Evolutionary conservation across 2,888 invertebrate species (phyloP), one percentile per base, ranked within the genome.

Genomic region (Corbicula japonica): DNA sequence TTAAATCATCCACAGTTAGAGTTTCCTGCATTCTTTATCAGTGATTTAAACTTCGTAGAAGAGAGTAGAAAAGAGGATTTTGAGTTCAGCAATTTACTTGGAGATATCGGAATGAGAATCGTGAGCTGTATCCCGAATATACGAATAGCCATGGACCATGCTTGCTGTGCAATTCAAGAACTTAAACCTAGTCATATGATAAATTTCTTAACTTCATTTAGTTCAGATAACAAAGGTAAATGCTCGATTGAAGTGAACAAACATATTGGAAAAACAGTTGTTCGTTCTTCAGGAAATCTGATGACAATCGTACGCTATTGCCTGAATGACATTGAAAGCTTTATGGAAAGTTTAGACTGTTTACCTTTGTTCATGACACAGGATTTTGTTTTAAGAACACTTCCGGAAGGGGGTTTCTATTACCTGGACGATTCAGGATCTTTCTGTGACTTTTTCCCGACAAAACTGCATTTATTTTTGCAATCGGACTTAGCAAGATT

Each of bases 251-350:
- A 18, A 56, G 28, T 48, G 5, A 21, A 41, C 10, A n/a, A 21
- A 21, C 5, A n/a, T 0, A 52, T 76, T 18, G 21, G 18, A 48
- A 23, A 50, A 15, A 70, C 76, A 18, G 34, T 26, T 18, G 15
- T 76, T n/a, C 21, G 34, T 12, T 41, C 48, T 23, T 54, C 46
- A 4, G 35, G 28, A 8, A 66, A 68, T 38, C 34, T 69, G 38
- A 23, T 26, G n/a, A 15, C 15, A 15, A 12, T 90, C 28, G 21
- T 89, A 5, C 56, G 61, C 10, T 88, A 81, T 68, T 87, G 85
- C 63, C 48, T 73, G n/a, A 52, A 60, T 50, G 50, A 62, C 18
- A 44, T 52, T 18, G 28, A 50, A 26, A 79, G 86, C 61, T 35
- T 61, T 5, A n/a, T 23, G 46, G 28, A 76, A 23, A 63, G 73